Conservation (phyloP, 2,797 vertebrate genomes). For the Champsocephalus esox region DNA sequence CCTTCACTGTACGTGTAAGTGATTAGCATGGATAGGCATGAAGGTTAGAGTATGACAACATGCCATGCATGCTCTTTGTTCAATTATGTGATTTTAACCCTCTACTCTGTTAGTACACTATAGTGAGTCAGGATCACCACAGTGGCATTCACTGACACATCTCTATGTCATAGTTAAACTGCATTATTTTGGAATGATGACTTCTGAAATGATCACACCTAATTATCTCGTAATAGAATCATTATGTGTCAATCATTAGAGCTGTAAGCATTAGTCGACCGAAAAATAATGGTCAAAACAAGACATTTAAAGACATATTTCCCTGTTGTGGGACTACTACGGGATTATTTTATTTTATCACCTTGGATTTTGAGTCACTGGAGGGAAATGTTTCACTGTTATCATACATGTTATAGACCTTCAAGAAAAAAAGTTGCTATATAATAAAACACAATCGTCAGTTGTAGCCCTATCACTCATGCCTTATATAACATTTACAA, state of each 20-base stretch:
- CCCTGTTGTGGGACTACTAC: too few relatives aligned
- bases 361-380: too few relatives aligned
- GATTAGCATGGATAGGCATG: slow-evolving; percentile 15
- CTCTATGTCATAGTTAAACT: slow-evolving; percentile 40
- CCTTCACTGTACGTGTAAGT: slow-evolving; percentile 17
- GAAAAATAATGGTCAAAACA: too few relatives aligned
- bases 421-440: too few relatives aligned
- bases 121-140: slow-evolving; percentile 57
- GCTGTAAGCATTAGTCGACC: too few relatives aligned
- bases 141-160: slow-evolving; percentile 58
- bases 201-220: slow-evolving; percentile 7
- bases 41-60: slow-evolving; percentile 1
- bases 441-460: too few relatives aligned
- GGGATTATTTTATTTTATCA: too few relatives aligned
- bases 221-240: background rate
- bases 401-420: too few relatives aligned
- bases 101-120: slow-evolving; percentile 1
- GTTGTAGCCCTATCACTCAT: too few relatives aligned
- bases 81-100: slow-evolving; percentile 31
- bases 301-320: too few relatives aligned
- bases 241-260: background rate
- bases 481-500: background rate
- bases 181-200: slow-evolving; percentile 40
- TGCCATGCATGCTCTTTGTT: slow-evolving; percentile 18
- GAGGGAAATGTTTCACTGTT: too few relatives aligned